Evolutionary conservation across 2,113 vertebrate species (phyloP).

Genomic region (Oryzias woworae): DNA sequence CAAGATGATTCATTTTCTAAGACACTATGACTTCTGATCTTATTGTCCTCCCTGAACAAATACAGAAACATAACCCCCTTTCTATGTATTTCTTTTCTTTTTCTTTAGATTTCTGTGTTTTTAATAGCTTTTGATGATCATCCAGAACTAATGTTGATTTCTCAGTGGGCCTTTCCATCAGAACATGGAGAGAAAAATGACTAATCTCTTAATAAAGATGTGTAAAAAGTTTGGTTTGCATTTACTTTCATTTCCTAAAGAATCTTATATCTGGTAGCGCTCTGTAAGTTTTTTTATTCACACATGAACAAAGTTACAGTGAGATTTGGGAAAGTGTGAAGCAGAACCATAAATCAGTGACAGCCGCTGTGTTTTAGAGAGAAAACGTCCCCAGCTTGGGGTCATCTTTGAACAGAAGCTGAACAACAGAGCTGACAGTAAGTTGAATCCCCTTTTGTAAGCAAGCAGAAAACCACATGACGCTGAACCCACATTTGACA

Average conservation of each 20-base stretch:
- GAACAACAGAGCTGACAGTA: slow-evolving; percentile 16
- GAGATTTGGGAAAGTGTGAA: slow-evolving; percentile 25
- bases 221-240: slow-evolving; percentile 36
- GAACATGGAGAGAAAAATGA: slow-evolving; percentile 21
- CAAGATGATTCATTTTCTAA: neutral
- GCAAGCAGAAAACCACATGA: slow-evolving; percentile 11
- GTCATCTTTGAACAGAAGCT: slow-evolving; percentile 30
- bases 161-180: slow-evolving; percentile 8
- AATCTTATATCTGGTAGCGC: neutral
- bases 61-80: slow-evolving; percentile 5
- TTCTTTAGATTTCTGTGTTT: slow-evolving; percentile 62
- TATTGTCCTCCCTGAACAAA: slow-evolving; percentile 1
- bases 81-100: slow-evolving; percentile 42
- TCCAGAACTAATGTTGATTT: slow-evolving; percentile 38
- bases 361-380: slow-evolving; percentile 30
- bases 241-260: neutral
- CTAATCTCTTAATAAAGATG: slow-evolving; percentile 59
- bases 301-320: slow-evolving; percentile 17
- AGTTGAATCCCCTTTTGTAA: neutral
- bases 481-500: slow-evolving; percentile 25
- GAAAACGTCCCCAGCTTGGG: slow-evolving; percentile 33
- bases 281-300: slow-evolving; percentile 49
- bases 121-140: slow-evolving; percentile 53
- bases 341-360: slow-evolving; percentile 19
- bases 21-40: neutral